Percentiles rank a stretch among this genome's conserved stretches.
Conservation (phyloP, 2,797 vertebrate species). For the Acridotheres tristis region DNA sequence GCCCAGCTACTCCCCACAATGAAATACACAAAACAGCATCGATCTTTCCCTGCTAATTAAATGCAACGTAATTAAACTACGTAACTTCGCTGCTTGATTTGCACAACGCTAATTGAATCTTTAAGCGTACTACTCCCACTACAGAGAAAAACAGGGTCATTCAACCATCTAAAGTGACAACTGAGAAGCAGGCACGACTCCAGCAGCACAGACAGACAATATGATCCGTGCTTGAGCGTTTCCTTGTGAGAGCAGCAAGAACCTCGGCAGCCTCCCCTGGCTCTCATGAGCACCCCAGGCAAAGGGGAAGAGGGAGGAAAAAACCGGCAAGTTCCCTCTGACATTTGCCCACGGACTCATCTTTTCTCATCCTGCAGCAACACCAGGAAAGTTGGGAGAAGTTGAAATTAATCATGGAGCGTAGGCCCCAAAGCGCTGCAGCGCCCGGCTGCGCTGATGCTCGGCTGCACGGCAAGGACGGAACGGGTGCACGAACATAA, state of each 20-base stretch:
- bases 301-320: not conserved
- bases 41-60: conserved; percentile 53
- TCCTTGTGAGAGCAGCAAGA: not conserved
- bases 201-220: conserved; percentile 51
- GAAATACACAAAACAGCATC: not conserved
- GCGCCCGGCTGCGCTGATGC: not conserved
- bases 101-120: conserved; percentile 50
- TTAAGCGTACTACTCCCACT: conserved; percentile 25
- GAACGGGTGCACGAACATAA: not conserved
- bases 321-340: not conserved
- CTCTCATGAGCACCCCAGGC: not conserved
- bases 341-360: not conserved
- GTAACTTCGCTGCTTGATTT: conserved; percentile 36
- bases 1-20: not conserved
- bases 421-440: conserved; percentile 33
- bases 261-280: not conserved
- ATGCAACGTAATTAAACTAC: conserved; percentile 55
- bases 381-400: conserved; percentile 7
- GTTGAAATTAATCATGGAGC: not conserved
- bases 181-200: conserved; percentile 40
- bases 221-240: not conserved
- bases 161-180: conserved; percentile 36
- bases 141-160: not conserved
- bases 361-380: not conserved
- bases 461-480: not conserved